A percentile compares a stretch with the other conserved stretches of the same genome.
These are phyloP conservation scores for Leptinotarsa tumamoca DNA, from an alignment of 2,888 invertebrate species.

Conservation along the genomic window DNA sequence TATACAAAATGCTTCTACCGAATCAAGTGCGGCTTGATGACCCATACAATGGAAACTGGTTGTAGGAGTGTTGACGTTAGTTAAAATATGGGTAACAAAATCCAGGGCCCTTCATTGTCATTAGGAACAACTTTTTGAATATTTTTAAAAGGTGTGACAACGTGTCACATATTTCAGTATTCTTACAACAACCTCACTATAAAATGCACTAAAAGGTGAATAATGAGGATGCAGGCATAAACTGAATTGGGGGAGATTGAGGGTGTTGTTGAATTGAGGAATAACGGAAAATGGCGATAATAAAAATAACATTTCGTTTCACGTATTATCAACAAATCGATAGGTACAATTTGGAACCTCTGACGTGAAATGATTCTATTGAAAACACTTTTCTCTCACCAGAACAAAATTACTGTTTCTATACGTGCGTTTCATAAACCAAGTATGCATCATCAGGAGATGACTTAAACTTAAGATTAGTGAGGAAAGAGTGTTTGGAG, in stretches of 20 bases:
- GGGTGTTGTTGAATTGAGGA: neutral
- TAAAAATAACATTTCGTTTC: too few species aligned
- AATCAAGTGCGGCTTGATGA: conserved; percentile 19
- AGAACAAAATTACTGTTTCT: too few species aligned
- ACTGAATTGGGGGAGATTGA: conserved; percentile 26
- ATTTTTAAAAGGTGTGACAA: conserved; percentile 30
- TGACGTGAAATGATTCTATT: too few species aligned
- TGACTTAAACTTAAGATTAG: too few species aligned
- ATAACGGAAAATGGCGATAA: too few species aligned
- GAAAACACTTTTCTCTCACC: too few species aligned
- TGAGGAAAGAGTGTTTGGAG: too few species aligned
- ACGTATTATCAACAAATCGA: too few species aligned
- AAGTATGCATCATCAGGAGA: too few species aligned
- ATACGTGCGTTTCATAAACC: too few species aligned
- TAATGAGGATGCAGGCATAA: conserved; percentile 26
- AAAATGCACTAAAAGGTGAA: conserved; percentile 38
- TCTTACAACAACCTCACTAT: conserved; percentile 25
- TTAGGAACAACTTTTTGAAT: conserved; percentile 33
- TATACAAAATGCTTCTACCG: neutral
- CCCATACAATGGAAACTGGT: conserved; percentile 25
- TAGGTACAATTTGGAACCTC: too few species aligned
- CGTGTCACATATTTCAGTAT: conserved; percentile 39
- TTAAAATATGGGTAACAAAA: conserved; percentile 29
- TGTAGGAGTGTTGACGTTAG: conserved; percentile 30
- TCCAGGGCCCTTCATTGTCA: conserved; percentile 27